These are phyloP conservation scores for Spilarctia lutea DNA, from an alignment of 2,888 invertebrate species.

Conservation along the genomic window DNA sequence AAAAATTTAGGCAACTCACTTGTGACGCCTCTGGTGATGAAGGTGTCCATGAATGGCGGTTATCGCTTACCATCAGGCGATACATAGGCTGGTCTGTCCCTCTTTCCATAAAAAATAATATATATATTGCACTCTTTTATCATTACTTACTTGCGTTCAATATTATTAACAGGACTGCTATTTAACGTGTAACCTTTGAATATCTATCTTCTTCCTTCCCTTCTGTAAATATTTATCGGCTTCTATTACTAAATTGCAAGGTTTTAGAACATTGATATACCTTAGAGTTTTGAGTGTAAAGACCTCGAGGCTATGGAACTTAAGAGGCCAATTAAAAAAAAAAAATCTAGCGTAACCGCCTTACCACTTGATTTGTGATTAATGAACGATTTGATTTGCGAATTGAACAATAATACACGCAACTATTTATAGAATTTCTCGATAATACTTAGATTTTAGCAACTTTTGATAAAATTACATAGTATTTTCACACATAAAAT, in stretches of 20 bases:
- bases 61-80: no score
- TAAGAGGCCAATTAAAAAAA: neutral
- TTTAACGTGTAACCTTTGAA: no score
- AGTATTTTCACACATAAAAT: neutral
- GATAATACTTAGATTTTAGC: neutral
- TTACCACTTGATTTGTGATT: neutral
- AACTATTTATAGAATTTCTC: neutral
- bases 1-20: no score
- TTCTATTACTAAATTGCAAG: neutral
- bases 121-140: no score
- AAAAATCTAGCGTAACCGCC: conserved; percentile 2
- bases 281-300: neutral
- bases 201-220: no score
- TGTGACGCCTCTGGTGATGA: no score
- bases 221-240: neutral
- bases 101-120: no score
- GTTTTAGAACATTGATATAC: neutral
- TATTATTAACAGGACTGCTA: no score
- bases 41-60: no score
- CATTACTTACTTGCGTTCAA: no score
- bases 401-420: neutral
- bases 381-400: conserved; percentile 16
- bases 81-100: no score
- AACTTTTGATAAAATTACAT: neutral
- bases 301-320: neutral